Conservation (phyloP, 1,140 invertebrate genomes). For the Drosophila rhopaloa region DNA sequence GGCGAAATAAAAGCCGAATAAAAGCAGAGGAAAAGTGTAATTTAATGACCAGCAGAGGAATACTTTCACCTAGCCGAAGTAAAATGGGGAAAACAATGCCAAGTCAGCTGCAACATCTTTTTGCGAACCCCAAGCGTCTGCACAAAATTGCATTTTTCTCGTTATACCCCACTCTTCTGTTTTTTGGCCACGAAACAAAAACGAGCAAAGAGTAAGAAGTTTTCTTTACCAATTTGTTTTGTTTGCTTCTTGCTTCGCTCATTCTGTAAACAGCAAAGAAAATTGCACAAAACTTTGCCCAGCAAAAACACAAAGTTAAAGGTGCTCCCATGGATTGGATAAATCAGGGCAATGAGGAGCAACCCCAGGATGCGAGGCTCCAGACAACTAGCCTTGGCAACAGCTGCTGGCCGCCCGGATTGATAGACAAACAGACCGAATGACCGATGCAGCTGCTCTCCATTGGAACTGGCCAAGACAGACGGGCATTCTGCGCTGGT, state of each 20-base stretch:
- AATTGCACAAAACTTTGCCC: constrained; percentile 72
- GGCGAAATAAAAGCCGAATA: constrained; percentile 50
- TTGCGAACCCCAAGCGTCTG: constrained; percentile 27
- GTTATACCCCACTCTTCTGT: constrained; percentile 24
- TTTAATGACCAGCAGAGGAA: constrained; percentile 73
- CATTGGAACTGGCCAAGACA: constrained; percentile 44
- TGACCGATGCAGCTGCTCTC: constrained; percentile 36
- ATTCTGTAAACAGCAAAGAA: constrained; percentile 78
- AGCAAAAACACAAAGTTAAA: constrained; percentile 69
- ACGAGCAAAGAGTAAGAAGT: constrained; percentile 68
- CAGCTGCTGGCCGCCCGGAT: constrained; percentile 30
- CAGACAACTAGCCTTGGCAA: constrained; percentile 6
- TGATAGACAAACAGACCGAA: constrained; percentile 49
- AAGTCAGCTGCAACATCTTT: constrained; percentile 47
- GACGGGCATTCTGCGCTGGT: constrained; percentile 4
- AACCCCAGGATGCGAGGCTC: background rate
- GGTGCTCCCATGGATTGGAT: constrained; percentile 58
- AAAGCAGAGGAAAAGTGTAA: constrained; percentile 62
- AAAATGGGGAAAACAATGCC: constrained; percentile 37
- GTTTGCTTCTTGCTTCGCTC: constrained; percentile 72
- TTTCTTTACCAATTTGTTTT: constrained; percentile 78
- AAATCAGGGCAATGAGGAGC: constrained; percentile 53
- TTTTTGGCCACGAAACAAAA: constrained; percentile 21
- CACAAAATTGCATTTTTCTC: constrained; percentile 70
- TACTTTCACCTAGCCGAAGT: constrained; percentile 45